Conservation (phyloP, 2,888 invertebrate species). For the Macrostomum cliftonense region DNA sequence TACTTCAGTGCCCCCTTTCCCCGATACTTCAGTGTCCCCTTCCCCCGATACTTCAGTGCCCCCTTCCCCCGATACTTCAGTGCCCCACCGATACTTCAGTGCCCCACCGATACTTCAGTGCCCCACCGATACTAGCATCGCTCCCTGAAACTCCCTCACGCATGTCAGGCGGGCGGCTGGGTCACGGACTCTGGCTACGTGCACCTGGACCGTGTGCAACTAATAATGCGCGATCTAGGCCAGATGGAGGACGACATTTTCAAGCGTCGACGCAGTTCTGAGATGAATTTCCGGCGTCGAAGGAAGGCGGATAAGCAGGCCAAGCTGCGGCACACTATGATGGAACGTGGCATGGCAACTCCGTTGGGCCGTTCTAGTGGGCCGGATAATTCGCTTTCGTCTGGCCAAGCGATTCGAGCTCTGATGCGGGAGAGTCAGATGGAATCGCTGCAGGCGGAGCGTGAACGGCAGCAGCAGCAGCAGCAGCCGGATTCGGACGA, state of each 20-base stretch:
- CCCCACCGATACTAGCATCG: too few species aligned
- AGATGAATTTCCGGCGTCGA: constrained; percentile 7
- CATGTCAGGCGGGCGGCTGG: constrained; percentile 43
- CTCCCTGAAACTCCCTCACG: too few species aligned
- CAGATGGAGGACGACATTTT: constrained; percentile 91
- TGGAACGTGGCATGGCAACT: constrained; percentile 5
- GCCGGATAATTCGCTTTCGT: not conserved
- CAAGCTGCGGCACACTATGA: not conserved
- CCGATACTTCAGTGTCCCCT: too few species aligned
- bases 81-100: too few species aligned
- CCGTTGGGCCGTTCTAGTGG: constrained; percentile 4
- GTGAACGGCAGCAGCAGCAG: too few species aligned
- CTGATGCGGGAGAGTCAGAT: not conserved
- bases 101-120: too few species aligned
- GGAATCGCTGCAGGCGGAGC: not conserved
- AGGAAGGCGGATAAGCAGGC: constrained; percentile 3
- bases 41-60: too few species aligned
- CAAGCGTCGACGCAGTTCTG: constrained; percentile 53
- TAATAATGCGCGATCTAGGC: constrained; percentile 79
- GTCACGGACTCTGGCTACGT: constrained; percentile 84
- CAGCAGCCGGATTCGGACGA: too few species aligned
- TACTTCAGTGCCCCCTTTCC: too few species aligned
- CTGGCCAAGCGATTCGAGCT: not conserved
- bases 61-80: too few species aligned
- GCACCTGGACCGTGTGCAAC: constrained; percentile 71